These are phyloP conservation scores for Epinephelus moara DNA, from an alignment of 2,113 vertebrate genomes.

Conservation along the genomic window DNA sequence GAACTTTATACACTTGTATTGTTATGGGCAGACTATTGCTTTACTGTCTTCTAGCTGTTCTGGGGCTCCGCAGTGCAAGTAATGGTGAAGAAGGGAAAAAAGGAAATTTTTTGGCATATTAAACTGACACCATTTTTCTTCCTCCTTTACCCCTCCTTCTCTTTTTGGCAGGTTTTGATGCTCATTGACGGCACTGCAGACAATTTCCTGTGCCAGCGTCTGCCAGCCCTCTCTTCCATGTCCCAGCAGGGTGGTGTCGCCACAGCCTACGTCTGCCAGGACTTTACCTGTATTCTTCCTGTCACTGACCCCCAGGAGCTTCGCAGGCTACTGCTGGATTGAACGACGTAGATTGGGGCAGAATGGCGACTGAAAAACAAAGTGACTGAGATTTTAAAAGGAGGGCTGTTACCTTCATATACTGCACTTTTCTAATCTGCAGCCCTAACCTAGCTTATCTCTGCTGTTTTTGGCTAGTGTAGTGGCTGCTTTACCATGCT, in stretches of 20 bases:
- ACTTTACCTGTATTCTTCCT: constrained; percentile 90
- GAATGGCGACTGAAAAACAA: constrained; percentile 6
- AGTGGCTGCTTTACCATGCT: not conserved
- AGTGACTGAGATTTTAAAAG: not conserved
- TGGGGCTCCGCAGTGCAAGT: not conserved
- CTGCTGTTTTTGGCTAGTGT: not conserved
- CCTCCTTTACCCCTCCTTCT: too few relatives aligned
- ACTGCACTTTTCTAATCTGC: not conserved
- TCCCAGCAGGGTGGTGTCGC: constrained; percentile 83
- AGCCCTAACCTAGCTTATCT: not conserved
- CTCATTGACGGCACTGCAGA: constrained; percentile 84
- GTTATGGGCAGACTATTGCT: too few relatives aligned
- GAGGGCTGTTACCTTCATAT: not conserved
- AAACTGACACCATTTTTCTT: not conserved
- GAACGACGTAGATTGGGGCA: not conserved
- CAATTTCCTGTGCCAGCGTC: constrained; percentile 88
- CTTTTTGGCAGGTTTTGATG: constrained; percentile 88
- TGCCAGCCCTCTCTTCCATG: constrained; percentile 88
- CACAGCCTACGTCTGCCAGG: constrained; percentile 91
- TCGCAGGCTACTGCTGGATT: constrained; percentile 84
- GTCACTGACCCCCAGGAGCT: constrained; percentile 89
- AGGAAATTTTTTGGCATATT: not conserved
- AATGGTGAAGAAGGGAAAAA: too few relatives aligned
- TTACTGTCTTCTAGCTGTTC: not conserved
- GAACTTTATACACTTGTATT: too few relatives aligned